Evolutionary conservation across 2,888 invertebrate genomes (phyloP), one percentile per base, ranked within the genome.

Genomic region (Neocrepidodera transversa): DNA sequence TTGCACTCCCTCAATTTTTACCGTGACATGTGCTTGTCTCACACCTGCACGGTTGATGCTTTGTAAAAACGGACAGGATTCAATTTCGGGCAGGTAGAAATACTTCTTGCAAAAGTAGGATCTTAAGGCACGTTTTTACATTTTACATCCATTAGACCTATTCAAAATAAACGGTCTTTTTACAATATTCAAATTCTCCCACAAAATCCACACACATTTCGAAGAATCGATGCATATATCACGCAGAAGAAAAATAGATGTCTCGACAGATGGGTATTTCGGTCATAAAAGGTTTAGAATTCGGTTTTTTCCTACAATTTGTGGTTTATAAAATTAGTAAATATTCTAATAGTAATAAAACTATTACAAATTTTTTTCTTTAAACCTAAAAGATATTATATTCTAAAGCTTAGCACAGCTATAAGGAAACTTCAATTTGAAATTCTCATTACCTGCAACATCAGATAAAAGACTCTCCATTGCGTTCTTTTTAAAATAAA

Each of bases 31-130:
- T 75, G 75, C 70, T 69, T 66, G 69, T 70, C 69, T 71, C 74
- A 76, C 76, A 77, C 77, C 77, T 76, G 76, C 76, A 72, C 63
- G 58, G 53, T 62, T 61, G 47, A 62, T 58, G 66, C 62, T 57
- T 67, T 63, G 67, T 64, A 66, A 68, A 62, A 64, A 60, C 55
- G 65, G 65, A 64, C 65, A 60, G 67, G 67, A 66, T 68, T 65
- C 63, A 51, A 61, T 57, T 67, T 63, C 20, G 65, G 48, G 74
- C 76, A 75, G 75, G 75, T 75, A 75, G 73, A 71, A 67, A 64
- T 64, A 60, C 60, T 64, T 62, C 64, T 68, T 58, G 68, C 68
- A 61, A 67, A 67, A 66, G 61, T 62, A 53, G 66, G 7, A 63
- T 60, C 63, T 60, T 49, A 60, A 43, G 61, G 58, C 65, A 64